phyloP scores from a whole-genome alignment of 2,888 invertebrate genomes.

The Cheiracanthium punctorium region DNA sequence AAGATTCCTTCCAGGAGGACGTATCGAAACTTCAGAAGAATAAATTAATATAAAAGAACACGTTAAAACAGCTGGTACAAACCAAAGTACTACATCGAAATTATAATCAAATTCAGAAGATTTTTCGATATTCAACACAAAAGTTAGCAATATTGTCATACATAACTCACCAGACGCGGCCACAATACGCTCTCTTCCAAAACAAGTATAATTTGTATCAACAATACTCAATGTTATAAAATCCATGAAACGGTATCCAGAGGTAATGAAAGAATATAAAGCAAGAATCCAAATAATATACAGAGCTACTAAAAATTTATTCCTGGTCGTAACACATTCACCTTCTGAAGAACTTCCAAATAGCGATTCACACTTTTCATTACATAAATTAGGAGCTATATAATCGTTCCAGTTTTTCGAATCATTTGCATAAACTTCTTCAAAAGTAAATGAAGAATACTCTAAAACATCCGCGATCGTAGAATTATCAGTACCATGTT shows the following conservation, averaged over 20 bases:
- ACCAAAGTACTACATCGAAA: not conserved
- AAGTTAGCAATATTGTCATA: conserved; percentile 29
- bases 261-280: conserved; percentile 76
- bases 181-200: conserved; percentile 76
- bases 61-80: not conserved
- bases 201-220: conserved; percentile 82
- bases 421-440: too few relatives aligned
- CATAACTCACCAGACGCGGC: conserved; percentile 76
- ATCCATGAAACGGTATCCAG: conserved; percentile 91
- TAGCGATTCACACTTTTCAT: too few relatives aligned
- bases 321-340: too few relatives aligned
- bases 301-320: not conserved
- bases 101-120: not conserved
- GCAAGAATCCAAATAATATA: not conserved
- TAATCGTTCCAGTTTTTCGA: too few relatives aligned
- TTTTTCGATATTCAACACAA: not conserved
- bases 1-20: conserved; percentile 86
- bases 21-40: conserved; percentile 75
- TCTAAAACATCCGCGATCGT: not conserved
- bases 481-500: too few relatives aligned
- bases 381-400: too few relatives aligned
- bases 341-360: too few relatives aligned
- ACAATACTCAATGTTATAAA: conserved; percentile 90
- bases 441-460: not conserved
- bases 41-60: not conserved